phyloP scores from a whole-genome alignment of 2,888 invertebrate genomes.

The Drosophila imparisetae region DNA sequence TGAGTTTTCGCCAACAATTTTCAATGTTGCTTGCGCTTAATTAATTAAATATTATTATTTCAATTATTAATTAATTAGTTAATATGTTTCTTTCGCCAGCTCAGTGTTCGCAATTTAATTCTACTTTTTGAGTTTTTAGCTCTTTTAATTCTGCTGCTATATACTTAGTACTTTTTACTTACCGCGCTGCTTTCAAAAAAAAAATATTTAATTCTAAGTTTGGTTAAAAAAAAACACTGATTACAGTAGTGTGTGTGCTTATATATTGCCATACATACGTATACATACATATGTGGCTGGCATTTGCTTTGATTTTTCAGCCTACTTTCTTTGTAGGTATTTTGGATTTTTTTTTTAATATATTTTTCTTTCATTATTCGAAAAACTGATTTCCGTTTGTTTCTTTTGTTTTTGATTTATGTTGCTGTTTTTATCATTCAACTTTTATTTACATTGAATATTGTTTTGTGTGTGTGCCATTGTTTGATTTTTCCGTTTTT shows the following conservation, averaged over 20 bases:
- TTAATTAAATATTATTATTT: constrained; percentile 24
- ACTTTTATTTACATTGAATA: constrained; percentile 70
- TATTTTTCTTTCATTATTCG: constrained; percentile 40
- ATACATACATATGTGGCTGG: constrained; percentile 13
- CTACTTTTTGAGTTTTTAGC: constrained; percentile 4
- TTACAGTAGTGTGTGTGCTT: constrained; percentile 38
- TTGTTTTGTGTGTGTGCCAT: constrained; percentile 19
- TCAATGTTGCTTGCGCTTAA: constrained; percentile 23
- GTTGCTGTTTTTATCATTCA: constrained; percentile 16
- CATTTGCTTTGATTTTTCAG: constrained; percentile 50
- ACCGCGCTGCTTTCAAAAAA: constrained; percentile 54
- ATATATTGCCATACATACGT: constrained; percentile 17
- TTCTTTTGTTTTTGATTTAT: constrained; percentile 14
- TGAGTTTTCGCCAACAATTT: constrained; percentile 58
- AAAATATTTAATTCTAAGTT: constrained; percentile 55
- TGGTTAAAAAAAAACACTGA: constrained; percentile 47
- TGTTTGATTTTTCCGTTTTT: constrained; percentile 17
- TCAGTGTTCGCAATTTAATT: constrained; percentile 12
- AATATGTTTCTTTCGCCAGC: constrained; percentile 48
- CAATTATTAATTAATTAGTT: constrained; percentile 37
- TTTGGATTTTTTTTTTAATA: constrained; percentile 22
- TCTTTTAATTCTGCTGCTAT: constrained; percentile 13
- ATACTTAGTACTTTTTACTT: constrained; percentile 55
- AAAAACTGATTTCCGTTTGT: constrained; percentile 38
- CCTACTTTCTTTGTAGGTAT: constrained; percentile 39